Conservation (phyloP, 2,797 vertebrate genomes). For the Oryzias dopingdopingensis region DNA sequence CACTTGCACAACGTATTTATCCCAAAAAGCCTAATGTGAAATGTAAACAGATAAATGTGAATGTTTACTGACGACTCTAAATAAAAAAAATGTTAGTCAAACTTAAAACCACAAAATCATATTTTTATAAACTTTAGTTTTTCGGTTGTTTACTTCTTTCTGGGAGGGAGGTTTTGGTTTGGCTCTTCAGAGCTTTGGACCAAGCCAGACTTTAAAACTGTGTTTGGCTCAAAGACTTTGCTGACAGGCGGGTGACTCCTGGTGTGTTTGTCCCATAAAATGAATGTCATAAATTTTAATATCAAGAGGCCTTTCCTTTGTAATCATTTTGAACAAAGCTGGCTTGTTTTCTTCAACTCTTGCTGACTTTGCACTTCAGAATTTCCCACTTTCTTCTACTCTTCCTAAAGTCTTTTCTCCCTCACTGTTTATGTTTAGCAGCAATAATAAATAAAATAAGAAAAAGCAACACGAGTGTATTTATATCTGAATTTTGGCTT, state of each 20-base stretch:
- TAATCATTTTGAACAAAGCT: slow-evolving; percentile 46
- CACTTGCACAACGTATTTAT: slow-evolving; percentile 9
- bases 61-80: too few species aligned
- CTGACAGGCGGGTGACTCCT: slow-evolving; percentile 57
- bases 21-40: background rate
- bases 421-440: slow-evolving; percentile 18
- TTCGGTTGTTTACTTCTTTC: slow-evolving; percentile 41
- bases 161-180: slow-evolving; percentile 35
- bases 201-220: slow-evolving; percentile 36
- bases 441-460: background rate
- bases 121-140: slow-evolving; percentile 13
- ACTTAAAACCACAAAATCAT: slow-evolving; percentile 13
- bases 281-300: slow-evolving; percentile 40
- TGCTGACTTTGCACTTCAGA: slow-evolving; percentile 45
- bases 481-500: slow-evolving; percentile 27
- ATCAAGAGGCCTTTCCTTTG: slow-evolving; percentile 48
- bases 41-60: background rate
- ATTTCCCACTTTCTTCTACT: slow-evolving; percentile 4
- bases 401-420: slow-evolving; percentile 1
- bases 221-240: slow-evolving; percentile 55
- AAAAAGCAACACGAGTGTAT: slow-evolving; percentile 26
- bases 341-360: slow-evolving; percentile 34
- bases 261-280: slow-evolving; percentile 55
- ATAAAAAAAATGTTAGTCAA: slow-evolving; percentile 11
- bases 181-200: slow-evolving; percentile 27